phyloP scores from a whole-genome alignment of 64 coral and sea anemone species.

The Platygyra sinensis region DNA sequence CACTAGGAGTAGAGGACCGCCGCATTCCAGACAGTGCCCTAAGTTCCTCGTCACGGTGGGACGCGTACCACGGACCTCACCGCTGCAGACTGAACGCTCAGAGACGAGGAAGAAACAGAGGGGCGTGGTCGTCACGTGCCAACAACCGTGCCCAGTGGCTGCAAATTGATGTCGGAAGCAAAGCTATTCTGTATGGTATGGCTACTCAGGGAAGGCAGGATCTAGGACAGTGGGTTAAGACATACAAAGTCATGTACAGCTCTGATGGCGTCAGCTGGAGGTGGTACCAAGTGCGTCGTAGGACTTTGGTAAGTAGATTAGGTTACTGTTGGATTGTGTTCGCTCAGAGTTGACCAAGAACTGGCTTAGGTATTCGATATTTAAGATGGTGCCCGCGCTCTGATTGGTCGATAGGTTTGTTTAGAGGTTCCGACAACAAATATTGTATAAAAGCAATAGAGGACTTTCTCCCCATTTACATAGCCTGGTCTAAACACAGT shows the following conservation, averaged over 20 bases:
- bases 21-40: slow-evolving; percentile 63
- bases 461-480: no score
- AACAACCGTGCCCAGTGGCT: slow-evolving; percentile 82
- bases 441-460: no score
- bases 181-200: slow-evolving; percentile 43
- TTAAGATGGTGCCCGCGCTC: no score
- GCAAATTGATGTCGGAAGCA: slow-evolving; percentile 64
- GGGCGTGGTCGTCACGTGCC: slow-evolving; percentile 59
- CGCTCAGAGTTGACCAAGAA: no score
- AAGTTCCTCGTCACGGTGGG: slow-evolving; percentile 66
- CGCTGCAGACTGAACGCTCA: slow-evolving; percentile 54
- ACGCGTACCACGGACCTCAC: slow-evolving; percentile 70
- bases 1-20: slow-evolving; percentile 77
- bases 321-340: no score
- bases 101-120: slow-evolving; percentile 34
- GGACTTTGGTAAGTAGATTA: slow-evolving; percentile 28
- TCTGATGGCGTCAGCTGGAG: slow-evolving; percentile 57
- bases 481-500: no score
- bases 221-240: slow-evolving; percentile 83
- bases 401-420: no score
- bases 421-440: no score
- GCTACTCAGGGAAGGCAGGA: slow-evolving; percentile 74
- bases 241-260: slow-evolving; percentile 77
- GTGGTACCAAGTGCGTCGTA: slow-evolving; percentile 63
- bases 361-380: no score